Conservation (phyloP, 2,888 invertebrate species). For the Metalampra italica region DNA sequence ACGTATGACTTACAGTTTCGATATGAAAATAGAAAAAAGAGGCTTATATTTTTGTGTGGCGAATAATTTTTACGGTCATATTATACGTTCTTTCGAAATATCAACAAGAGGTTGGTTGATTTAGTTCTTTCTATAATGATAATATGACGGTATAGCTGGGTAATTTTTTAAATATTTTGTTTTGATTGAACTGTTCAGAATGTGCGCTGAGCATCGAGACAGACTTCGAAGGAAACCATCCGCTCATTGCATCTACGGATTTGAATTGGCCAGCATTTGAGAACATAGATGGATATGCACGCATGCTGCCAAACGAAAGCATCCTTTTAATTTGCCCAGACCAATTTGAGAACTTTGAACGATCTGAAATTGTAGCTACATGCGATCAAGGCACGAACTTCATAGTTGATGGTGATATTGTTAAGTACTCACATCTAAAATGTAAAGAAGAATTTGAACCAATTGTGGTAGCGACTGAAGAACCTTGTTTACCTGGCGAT, state of each 20-base stretch:
- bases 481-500: slow-evolving; percentile 21
- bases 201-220: slow-evolving; percentile 33
- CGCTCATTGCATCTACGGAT: slow-evolving; percentile 23
- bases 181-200: slow-evolving; percentile 34
- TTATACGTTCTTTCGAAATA: slow-evolving; percentile 33
- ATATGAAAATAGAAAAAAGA: slow-evolving; percentile 25
- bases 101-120: slow-evolving; percentile 26
- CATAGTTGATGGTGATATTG: slow-evolving; percentile 17
- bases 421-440: slow-evolving; percentile 31
- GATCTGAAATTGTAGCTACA: slow-evolving; percentile 16
- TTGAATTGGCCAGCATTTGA: slow-evolving; percentile 20
- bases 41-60: slow-evolving; percentile 45
- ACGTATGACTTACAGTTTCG: slow-evolving; percentile 19
- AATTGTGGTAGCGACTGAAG: slow-evolving; percentile 16
- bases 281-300: slow-evolving; percentile 21
- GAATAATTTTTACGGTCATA: slow-evolving; percentile 36
- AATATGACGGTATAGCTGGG: not conserved
- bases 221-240: slow-evolving; percentile 27
- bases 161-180: no score
- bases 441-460: slow-evolving; percentile 31
- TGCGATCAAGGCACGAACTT: slow-evolving; percentile 32
- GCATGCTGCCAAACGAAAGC: slow-evolving; percentile 23
- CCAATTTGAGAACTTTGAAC: slow-evolving; percentile 21
- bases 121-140: not conserved
- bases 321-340: slow-evolving; percentile 34